Evolutionary conservation across 2,113 vertebrate species (phyloP).

Genomic region (Tretioscincus oriximinensis): DNA sequence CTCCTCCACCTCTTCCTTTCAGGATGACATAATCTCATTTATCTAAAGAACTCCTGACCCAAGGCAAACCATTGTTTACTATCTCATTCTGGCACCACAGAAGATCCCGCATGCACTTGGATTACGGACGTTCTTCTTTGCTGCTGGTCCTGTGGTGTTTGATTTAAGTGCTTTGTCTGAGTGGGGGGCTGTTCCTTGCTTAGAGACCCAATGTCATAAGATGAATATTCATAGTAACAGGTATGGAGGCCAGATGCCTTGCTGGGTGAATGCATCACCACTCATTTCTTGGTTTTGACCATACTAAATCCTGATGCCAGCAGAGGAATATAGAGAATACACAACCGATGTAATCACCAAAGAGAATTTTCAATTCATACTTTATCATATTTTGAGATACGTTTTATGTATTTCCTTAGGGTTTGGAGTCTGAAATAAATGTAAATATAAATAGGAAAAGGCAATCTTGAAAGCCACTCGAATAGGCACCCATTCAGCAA

Average conservation of each 20-base stretch:
- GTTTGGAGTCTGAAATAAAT: too few relatives aligned
- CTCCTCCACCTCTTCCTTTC: not conserved
- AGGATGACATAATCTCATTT: conserved; percentile 11
- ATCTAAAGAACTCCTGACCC: conserved; percentile 10
- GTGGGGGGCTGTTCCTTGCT: not conserved
- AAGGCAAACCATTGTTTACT: not conserved
- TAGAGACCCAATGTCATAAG: fast-evolving
- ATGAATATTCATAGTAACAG: not conserved
- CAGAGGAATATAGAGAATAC: not conserved
- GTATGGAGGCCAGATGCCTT: fast-evolving
- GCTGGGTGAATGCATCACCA: not conserved
- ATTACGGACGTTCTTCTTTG: not conserved
- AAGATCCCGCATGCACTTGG: not conserved
- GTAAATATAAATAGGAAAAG: not conserved
- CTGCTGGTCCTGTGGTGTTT: fast-evolving
- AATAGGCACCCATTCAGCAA: conserved; percentile 23
- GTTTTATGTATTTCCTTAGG: too few relatives aligned
- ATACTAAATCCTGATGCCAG: not conserved
- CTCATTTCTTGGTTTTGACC: conserved; percentile 4
- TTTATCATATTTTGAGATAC: not conserved
- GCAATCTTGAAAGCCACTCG: conserved; percentile 34
- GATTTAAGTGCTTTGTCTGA: not conserved
- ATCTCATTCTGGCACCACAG: not conserved
- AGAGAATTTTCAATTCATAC: conserved; percentile 24
- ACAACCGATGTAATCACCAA: conserved; percentile 20